Evolutionary conservation across 2,797 vertebrate species (phyloP), one percentile per base, ranked within the genome.

Genomic region (Aeoliscus strigatus): DNA sequence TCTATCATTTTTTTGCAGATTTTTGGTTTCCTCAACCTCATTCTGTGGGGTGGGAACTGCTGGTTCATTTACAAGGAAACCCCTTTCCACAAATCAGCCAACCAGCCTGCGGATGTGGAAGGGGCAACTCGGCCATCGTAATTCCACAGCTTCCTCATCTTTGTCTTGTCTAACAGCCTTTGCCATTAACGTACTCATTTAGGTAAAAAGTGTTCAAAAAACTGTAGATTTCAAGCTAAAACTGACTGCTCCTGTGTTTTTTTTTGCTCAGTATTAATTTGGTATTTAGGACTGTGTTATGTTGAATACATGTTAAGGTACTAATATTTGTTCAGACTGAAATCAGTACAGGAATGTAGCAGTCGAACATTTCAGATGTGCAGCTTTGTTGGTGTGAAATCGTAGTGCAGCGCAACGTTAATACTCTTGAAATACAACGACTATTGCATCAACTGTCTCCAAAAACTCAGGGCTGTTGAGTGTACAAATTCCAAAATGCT

Each of bases 41-140:
- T 95, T 73, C 82, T 97, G 72, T 97, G 95, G 95, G 86, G 85
- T 2, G 90, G 92, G 39, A 96, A 94, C 85, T 93, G 92, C 77
- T 98, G 95, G 95, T 95, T 94, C 84, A 93, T 95, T 71, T 97
- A 88, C 81, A 94, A 96, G 84, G 94, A 97, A 83, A 97, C 94
- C 1, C 72, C 89, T 1, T 95, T 92, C 88, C 89, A 90, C 55
- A 91, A 88, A 44, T 72, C 70, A 62, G 23, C 50, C 51, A 64
- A 47, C 60, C 83, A 28, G 32, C 66, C 67, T 10, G 50, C 68
- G 29, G 32, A 65, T 13, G 48, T 25, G 31, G 75, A 78, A 27
- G 70, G 27, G 2, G 63, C 16, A 27, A 66, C 28, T 4, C 8
- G 32, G 3, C 63, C 71, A 11, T 57, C 73, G 0, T 84, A 84